Conservation (phyloP, 2,888 invertebrate species). For the Gari tellinella region DNA sequence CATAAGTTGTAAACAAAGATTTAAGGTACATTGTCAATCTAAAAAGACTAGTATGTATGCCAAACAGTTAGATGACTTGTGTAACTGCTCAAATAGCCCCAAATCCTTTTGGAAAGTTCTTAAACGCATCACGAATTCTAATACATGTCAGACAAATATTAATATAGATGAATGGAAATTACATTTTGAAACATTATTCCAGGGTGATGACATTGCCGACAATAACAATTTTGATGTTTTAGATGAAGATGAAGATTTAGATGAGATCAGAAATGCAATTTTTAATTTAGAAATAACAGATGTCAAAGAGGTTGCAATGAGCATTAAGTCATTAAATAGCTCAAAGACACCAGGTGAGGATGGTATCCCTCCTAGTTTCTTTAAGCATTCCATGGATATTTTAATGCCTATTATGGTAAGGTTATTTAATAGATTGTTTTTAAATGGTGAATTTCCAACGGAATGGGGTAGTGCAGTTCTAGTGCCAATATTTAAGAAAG, state of each 20-base stretch:
- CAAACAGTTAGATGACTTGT: background rate
- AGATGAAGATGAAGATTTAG: background rate
- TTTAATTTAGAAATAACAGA: constrained; percentile 5
- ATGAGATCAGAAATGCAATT: background rate
- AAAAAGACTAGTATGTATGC: background rate
- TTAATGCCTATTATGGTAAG: background rate
- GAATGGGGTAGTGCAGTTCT: background rate
- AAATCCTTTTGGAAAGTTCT: background rate
- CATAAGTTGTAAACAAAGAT: background rate
- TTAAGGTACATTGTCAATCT: background rate
- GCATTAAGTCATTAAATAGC: background rate
- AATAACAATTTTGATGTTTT: background rate
- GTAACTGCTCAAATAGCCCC: background rate
- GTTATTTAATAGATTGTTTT: constrained; percentile 9
- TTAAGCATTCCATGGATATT: background rate
- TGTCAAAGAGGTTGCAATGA: background rate
- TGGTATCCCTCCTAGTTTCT: background rate
- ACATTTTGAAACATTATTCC: background rate
- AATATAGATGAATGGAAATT: background rate
- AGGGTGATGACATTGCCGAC: background rate
- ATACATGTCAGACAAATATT: background rate
- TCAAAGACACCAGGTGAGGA: background rate
- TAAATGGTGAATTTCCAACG: background rate
- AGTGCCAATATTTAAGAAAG: constrained; percentile 4
- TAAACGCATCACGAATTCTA: background rate